phyloP scores from a whole-genome alignment of 2,113 vertebrate species.

The Amphiprion ocellaris region DNA sequence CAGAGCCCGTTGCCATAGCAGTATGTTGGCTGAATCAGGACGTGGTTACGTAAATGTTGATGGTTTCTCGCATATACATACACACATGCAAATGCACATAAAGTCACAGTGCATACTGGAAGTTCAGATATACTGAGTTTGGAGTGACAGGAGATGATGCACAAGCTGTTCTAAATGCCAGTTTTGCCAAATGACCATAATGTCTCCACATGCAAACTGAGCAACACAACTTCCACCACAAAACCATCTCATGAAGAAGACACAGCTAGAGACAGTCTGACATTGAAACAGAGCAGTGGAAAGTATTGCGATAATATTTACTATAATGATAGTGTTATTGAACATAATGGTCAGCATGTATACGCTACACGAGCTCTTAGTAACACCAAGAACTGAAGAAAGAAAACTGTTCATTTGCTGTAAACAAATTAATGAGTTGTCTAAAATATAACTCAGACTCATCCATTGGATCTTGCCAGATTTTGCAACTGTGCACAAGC shows the following conservation, averaged over 20 bases:
- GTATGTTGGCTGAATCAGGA: constrained; percentile 40
- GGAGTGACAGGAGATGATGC: too few species aligned
- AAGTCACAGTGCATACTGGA: background rate
- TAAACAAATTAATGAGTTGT: background rate
- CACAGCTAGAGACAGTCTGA: background rate
- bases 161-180: too few species aligned
- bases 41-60: constrained; percentile 46
- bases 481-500: too few species aligned
- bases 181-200: background rate
- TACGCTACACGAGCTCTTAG: background rate
- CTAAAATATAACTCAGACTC: background rate
- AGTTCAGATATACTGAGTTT: background rate
- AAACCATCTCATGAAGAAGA: background rate
- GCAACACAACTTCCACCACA: background rate
- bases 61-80: constrained; percentile 9
- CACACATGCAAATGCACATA: background rate
- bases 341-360: background rate
- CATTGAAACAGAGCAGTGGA: too few species aligned
- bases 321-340: background rate
- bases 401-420: too few species aligned
- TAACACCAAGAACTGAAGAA: too few species aligned
- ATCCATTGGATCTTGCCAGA: too few species aligned
- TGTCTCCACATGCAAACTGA: background rate
- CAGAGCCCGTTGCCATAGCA: constrained; percentile 56
- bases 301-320: too few species aligned